Percentiles rank a stretch among this genome's conserved stretches.
These are phyloP conservation scores for Toxotes chatareus DNA, from an alignment of 2,113 vertebrate species.

Conservation along the genomic window DNA sequence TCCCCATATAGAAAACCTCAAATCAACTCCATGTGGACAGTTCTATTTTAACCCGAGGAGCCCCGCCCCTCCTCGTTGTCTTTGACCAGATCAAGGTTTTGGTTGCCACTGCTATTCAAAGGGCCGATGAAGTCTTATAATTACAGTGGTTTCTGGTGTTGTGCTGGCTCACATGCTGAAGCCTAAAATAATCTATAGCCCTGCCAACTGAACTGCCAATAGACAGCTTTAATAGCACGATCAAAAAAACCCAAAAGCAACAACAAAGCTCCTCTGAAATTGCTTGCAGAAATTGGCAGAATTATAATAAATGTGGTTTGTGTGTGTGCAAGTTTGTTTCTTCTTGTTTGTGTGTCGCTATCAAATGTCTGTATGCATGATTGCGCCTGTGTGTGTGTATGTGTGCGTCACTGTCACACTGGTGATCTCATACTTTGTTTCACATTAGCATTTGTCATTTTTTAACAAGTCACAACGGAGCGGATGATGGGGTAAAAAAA, in stretches of 20 bases:
- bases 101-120: conserved; percentile 72
- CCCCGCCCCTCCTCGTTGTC: conserved; percentile 68
- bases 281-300: conserved; percentile 74
- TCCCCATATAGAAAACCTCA: conserved; percentile 81
- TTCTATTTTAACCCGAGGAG: conserved; percentile 78
- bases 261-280: conserved; percentile 70
- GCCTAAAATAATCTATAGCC: conserved; percentile 78
- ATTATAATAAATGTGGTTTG: conserved; percentile 67
- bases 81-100: conserved; percentile 80
- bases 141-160: conserved; percentile 82
- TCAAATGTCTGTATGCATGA: conserved; percentile 4
- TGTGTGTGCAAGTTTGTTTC: conserved; percentile 36
- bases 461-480: conserved; percentile 31
- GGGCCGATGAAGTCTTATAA: conserved; percentile 77
- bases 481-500: conserved; percentile 16
- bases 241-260: conserved; percentile 77
- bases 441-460: conserved; percentile 56
- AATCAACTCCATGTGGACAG: conserved; percentile 82
- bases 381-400: conserved; percentile 12
- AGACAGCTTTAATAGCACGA: conserved; percentile 72
- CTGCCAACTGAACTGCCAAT: conserved; percentile 66
- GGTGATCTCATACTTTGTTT: conserved; percentile 60
- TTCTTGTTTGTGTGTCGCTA: conserved; percentile 25
- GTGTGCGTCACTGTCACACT: conserved; percentile 11
- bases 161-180: conserved; percentile 62